Evolutionary conservation across 35 echinoderm and acorn worm genomes (phyloP).

Genomic region (Heliocidaris erythrogramma): DNA sequence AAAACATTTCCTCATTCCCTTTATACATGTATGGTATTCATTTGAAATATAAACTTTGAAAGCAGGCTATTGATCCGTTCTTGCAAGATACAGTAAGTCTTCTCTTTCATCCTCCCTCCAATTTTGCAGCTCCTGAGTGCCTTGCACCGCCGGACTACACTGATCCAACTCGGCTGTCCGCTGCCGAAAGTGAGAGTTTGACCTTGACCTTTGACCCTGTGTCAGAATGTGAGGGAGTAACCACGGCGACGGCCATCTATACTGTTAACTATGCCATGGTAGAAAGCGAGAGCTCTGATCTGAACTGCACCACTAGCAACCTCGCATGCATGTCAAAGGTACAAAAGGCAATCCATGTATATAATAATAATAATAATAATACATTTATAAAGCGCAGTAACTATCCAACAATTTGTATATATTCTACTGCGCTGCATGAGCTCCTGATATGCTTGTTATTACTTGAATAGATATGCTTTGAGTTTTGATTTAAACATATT

Average conservation of each 20-base stretch:
- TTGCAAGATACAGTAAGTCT: not conserved
- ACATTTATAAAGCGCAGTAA: no score
- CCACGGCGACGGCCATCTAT: constrained; percentile 59
- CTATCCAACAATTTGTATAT: no score
- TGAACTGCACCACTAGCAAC: not conserved
- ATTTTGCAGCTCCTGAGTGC: constrained; percentile 63
- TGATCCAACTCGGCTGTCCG: not conserved
- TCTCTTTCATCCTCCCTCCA: no score
- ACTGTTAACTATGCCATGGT: constrained; percentile 62
- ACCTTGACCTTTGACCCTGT: constrained; percentile 59
- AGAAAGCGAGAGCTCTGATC: constrained; percentile 27
- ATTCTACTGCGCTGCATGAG: no score
- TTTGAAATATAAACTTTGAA: not conserved
- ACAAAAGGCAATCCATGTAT: not conserved
- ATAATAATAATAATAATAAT: no score
- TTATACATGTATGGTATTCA: not conserved
- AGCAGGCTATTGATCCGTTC: not conserved
- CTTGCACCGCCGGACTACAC: constrained; percentile 53
- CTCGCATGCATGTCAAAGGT: not conserved
- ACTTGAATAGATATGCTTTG: no score
- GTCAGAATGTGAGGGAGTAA: constrained; percentile 62
- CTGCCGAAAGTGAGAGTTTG: constrained; percentile 30
- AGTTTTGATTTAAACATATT: no score
- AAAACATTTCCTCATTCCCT: not conserved
- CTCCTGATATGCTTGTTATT: no score